These are phyloP conservation scores for Solenopsis invicta DNA, from an alignment of 1,140 invertebrate species.

Conservation along the genomic window DNA sequence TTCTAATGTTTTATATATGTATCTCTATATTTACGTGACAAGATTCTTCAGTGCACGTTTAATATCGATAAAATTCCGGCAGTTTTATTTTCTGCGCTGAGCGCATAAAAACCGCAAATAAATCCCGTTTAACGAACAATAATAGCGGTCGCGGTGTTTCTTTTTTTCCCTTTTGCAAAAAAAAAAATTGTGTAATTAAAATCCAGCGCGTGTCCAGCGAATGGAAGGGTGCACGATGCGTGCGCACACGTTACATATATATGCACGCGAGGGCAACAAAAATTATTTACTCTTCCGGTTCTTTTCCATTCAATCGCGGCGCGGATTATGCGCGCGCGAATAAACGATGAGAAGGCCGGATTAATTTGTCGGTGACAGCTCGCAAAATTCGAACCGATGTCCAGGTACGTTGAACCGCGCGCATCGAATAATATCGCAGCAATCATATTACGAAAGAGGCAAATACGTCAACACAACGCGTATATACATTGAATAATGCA, in stretches of 20 bases:
- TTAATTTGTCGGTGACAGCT: conserved; percentile 68
- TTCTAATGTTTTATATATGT: not conserved
- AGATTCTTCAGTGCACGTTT: not conserved
- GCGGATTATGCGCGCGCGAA: conserved; percentile 48
- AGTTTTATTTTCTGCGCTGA: conserved; percentile 24
- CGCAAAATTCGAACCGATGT: conserved; percentile 68
- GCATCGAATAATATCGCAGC: conserved; percentile 84
- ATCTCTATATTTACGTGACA: not conserved
- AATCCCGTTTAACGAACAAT: conserved; percentile 50
- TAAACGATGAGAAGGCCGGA: conserved; percentile 53
- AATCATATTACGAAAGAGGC: conserved; percentile 85
- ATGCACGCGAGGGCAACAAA: conserved; percentile 10
- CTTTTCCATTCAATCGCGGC: conserved; percentile 38
- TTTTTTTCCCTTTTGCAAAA: conserved; percentile 5
- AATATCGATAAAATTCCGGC: conserved; percentile 34
- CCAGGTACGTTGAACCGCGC: conserved; percentile 40
- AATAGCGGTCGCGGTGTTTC: not conserved
- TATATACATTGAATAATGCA: conserved; percentile 87
- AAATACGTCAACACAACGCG: conserved; percentile 84
- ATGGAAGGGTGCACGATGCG: conserved; percentile 1
- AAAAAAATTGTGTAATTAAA: conserved; percentile 46
- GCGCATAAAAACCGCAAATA: conserved; percentile 35
- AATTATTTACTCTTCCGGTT: conserved; percentile 63
- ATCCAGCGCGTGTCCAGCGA: conserved; percentile 36
- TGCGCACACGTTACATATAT: not conserved